Percentiles rank a stretch among this genome's conserved stretches.
phyloP scores from a whole-genome alignment of 2,797 vertebrate genomes.

The Esox masquinongy region DNA sequence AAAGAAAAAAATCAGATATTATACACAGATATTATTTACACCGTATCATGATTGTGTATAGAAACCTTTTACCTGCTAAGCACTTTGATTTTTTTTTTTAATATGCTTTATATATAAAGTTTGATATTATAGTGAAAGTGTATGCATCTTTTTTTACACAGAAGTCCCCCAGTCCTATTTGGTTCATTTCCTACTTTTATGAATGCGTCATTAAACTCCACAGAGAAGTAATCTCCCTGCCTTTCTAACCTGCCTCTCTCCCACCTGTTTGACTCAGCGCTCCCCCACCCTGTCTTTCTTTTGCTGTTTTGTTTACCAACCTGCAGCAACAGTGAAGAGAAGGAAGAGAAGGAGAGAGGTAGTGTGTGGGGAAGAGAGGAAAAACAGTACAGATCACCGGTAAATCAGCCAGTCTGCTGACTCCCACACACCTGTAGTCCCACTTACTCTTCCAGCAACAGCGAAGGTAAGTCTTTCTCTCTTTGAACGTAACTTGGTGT shows the following conservation, averaged over 20 bases:
- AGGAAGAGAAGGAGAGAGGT: conserved; percentile 12
- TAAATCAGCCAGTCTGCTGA: conserved; percentile 19
- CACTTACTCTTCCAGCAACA: conserved; percentile 31
- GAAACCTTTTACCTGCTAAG: too few species aligned
- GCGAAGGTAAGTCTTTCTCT: conserved; percentile 37
- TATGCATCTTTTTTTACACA: too few species aligned
- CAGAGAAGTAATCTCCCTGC: conserved; percentile 54
- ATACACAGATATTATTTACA: too few species aligned
- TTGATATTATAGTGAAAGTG: too few species aligned
- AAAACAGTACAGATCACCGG: conserved; percentile 3
- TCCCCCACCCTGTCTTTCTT: not conserved
- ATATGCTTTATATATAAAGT: too few species aligned
- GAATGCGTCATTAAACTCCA: conserved; percentile 33
- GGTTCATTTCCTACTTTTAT: too few species aligned
- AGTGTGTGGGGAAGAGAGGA: not conserved
- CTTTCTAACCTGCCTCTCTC: not conserved
- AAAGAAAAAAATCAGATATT: too few species aligned
- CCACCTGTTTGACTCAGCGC: not conserved
- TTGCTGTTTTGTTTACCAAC: conserved; percentile 30
- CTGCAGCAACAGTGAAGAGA: conserved; percentile 27
- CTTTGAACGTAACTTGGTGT: conserved; percentile 1
- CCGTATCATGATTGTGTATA: too few species aligned
- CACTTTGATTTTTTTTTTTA: too few species aligned
- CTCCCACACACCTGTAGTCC: conserved; percentile 21
- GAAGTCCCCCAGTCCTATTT: too few species aligned